Base-by-base conservation (phyloP, 2,113 vertebrate species). In the Ptilonorhynchus violaceus region DNA sequence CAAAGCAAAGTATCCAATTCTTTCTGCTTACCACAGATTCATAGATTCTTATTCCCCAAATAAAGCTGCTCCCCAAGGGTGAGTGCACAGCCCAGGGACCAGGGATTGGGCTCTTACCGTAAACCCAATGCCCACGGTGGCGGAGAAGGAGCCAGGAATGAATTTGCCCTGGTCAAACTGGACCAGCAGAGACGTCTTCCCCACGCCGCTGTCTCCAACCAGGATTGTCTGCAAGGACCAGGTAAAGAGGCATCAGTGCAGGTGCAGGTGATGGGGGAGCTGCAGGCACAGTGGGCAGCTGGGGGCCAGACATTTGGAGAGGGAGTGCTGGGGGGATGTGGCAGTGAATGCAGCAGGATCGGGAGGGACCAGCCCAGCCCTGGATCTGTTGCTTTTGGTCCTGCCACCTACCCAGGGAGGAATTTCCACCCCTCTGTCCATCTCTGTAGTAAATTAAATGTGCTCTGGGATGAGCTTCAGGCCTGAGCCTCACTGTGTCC, bases 91-190 rank as follows among this genome's bases (percentile, higher is more conserved):
- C 15, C 6, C 76, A 33, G 7, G 24, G 90, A 67, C 7, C 8
- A 10, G 35, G 12, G 20, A 39, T 6, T 3, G 7, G 12, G 52
- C 73, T 94, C 99, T 99, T 98, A 99, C 99, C 79, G 99, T 99
- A 97, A 99, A 99, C 87, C 99, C 98, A 6, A 99, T 99, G 97
- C 99, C 99, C 91, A 99, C 99, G 0, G 99, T 99, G 28, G 99
- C 99, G 0, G 99, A 99, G 97, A 99, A 99, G 80, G 99, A 99
- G 49, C 99, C 99, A 0, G 99, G 98, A 82, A 99, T 98, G 97
- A 99, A 99, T 97, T 99, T 99, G 73, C 99, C 99, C 98, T 99
- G 99, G 95, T 99, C 99, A 39, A 99, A 99, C 97, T 99, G 99
- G 75, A 99, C 99, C 94, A 99, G 96, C 87, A 99, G 98, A 46